These are phyloP conservation scores for Drosophila rellima DNA, from an alignment of 2,888 invertebrate species.

Conservation along the genomic window DNA sequence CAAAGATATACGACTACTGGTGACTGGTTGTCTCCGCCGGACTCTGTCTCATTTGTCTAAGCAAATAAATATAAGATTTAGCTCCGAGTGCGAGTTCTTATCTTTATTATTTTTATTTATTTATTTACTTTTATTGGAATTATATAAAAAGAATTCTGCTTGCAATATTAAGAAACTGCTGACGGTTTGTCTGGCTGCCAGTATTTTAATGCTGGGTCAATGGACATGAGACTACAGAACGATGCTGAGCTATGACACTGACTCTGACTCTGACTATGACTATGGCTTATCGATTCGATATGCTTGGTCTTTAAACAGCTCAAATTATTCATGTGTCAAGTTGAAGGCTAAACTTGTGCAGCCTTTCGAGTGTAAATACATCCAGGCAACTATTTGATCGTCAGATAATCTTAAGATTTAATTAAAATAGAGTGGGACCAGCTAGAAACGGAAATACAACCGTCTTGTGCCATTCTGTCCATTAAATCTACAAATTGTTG, in stretches of 20 bases:
- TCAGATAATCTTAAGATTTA: conserved; percentile 61
- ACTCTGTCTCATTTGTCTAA: conserved; percentile 68
- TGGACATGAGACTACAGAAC: conserved; percentile 57
- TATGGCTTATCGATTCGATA: conserved; percentile 57
- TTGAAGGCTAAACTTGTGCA: conserved; percentile 64
- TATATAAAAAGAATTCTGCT: conserved; percentile 43
- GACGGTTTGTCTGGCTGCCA: conserved; percentile 50
- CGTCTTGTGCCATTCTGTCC: conserved; percentile 6
- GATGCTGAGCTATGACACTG: conserved; percentile 28
- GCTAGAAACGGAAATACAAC: conserved; percentile 65
- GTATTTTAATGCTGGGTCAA: conserved; percentile 73
- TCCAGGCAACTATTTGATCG: conserved; percentile 57
- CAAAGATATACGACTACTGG: conserved; percentile 71
- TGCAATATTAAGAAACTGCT: conserved; percentile 21
- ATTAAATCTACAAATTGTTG: conserved; percentile 17
- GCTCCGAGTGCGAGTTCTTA: conserved; percentile 20
- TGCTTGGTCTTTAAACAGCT: conserved; percentile 53
- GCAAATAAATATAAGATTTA: conserved; percentile 47
- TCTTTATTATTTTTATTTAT: conserved; percentile 18
- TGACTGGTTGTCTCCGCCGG: conserved; percentile 77
- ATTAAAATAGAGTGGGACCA: conserved; percentile 59
- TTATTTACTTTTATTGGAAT: conserved; percentile 24
- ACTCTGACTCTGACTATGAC: conserved; percentile 32
- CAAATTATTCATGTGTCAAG: conserved; percentile 76
- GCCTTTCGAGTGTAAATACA: conserved; percentile 54